These are phyloP conservation scores for Numenius arquata DNA, from an alignment of 2,113 vertebrate genomes.

Conservation along the genomic window DNA sequence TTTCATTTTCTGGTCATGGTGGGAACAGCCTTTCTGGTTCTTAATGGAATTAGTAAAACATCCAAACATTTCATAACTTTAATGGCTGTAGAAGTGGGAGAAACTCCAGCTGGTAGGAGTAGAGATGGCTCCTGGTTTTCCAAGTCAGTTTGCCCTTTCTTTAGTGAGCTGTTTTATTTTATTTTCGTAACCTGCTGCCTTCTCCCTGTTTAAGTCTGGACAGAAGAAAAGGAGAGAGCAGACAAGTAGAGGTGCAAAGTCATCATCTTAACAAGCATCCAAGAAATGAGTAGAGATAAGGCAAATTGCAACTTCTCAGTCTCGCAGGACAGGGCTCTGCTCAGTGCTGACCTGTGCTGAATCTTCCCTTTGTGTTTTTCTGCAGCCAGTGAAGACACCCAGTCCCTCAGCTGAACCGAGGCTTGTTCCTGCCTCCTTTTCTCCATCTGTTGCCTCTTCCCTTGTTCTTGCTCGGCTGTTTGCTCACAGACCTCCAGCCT, in stretches of 20 bases:
- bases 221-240: background rate
- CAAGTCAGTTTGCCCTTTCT: background rate
- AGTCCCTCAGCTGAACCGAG: background rate
- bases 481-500: background rate
- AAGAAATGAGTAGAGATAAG: background rate
- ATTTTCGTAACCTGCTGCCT: background rate
- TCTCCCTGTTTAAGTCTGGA: background rate
- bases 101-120: slow-evolving; percentile 50
- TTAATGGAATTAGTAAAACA: slow-evolving; percentile 60
- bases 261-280: background rate
- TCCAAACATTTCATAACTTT: slow-evolving; percentile 59
- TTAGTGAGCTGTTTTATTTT: background rate
- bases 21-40: slow-evolving; percentile 63
- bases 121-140: slow-evolving; percentile 36
- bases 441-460: background rate
- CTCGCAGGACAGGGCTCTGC: background rate
- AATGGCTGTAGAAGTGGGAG: slow-evolving; percentile 54
- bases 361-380: background rate
- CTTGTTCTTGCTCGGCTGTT: background rate
- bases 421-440: background rate
- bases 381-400: background rate
- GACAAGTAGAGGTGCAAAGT: background rate
- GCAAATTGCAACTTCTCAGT: background rate
- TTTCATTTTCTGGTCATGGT: slow-evolving; percentile 60
- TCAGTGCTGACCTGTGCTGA: background rate